These are phyloP conservation scores for Phyllostomus discolor DNA, from an alignment of 2,113 vertebrate genomes.

Conservation along the genomic window DNA sequence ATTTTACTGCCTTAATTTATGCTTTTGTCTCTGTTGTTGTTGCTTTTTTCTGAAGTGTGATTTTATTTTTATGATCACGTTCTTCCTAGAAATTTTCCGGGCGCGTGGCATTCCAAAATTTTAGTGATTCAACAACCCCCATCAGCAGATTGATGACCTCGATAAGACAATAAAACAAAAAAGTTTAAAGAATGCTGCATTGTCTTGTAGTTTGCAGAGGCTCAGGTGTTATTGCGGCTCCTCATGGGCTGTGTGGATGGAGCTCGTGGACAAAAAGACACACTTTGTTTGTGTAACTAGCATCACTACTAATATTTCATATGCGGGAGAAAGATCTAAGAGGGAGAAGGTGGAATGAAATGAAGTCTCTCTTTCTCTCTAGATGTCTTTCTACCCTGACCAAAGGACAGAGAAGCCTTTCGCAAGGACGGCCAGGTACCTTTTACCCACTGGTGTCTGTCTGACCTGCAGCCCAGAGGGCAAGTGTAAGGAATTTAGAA, in stretches of 20 bases:
- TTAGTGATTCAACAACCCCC: not conserved
- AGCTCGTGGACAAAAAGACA: not conserved
- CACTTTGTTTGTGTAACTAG: not conserved
- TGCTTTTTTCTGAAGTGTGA: not conserved
- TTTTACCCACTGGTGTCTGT: not conserved
- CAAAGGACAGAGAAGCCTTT: not conserved
- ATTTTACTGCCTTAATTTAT: constrained; percentile 41
- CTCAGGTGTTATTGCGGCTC: not conserved
- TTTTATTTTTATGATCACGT: constrained; percentile 40
- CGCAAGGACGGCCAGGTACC: not conserved
- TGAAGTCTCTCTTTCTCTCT: not conserved
- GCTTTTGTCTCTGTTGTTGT: constrained; percentile 32
- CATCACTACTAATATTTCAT: not conserved
- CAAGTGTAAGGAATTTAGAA: constrained; percentile 35
- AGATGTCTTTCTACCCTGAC: not conserved
- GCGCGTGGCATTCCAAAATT: not conserved
- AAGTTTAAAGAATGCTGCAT: not conserved
- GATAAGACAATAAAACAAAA: not conserved
- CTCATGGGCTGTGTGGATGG: not conserved
- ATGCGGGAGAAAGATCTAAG: not conserved
- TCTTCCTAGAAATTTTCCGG: constrained; percentile 41
- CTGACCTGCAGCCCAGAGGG: constrained; percentile 40
- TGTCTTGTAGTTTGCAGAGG: not conserved
- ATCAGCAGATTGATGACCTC: not conserved
- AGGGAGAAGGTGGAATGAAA: not conserved